phyloP scores from a whole-genome alignment of 2,888 invertebrate genomes.

The Spilosoma lubricipeda region DNA sequence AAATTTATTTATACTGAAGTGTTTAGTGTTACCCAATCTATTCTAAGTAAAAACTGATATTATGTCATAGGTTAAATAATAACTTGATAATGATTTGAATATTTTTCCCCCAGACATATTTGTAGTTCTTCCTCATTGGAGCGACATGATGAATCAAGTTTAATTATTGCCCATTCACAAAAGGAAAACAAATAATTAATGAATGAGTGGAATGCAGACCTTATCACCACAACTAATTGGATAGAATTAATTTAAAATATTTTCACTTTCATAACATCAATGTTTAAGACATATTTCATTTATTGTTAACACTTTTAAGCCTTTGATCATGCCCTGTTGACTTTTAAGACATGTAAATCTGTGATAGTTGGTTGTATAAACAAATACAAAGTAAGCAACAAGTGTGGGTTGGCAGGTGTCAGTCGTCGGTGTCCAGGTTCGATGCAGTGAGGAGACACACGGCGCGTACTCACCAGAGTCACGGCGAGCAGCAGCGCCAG shows the following conservation, averaged over 20 bases:
- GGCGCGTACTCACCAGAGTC: slow-evolving; percentile 65
- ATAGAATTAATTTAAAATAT: not conserved
- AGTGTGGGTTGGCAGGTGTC: not conserved
- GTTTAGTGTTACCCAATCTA: not conserved
- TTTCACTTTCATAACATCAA: too few species aligned
- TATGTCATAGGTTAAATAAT: not conserved
- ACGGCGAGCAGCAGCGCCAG: slow-evolving; percentile 65
- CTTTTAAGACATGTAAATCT: not conserved
- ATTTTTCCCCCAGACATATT: not conserved
- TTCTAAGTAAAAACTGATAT: not conserved
- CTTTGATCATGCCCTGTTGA: too few species aligned
- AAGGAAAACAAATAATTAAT: not conserved
- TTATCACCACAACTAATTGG: slow-evolving; percentile 6
- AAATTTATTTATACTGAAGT: not conserved
- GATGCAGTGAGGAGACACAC: not conserved
- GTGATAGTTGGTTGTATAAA: slow-evolving; percentile 26
- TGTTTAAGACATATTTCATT: not conserved
- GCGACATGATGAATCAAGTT: not conserved
- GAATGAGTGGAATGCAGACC: not conserved
- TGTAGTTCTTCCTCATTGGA: not conserved
- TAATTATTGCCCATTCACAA: not conserved
- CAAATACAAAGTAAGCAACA: slow-evolving; percentile 36
- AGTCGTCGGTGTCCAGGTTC: not conserved
- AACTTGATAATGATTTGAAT: not conserved
- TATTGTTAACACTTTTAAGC: not conserved